phyloP scores from a whole-genome alignment of 1,140 invertebrate genomes.

The Agrypnia vestita region DNA sequence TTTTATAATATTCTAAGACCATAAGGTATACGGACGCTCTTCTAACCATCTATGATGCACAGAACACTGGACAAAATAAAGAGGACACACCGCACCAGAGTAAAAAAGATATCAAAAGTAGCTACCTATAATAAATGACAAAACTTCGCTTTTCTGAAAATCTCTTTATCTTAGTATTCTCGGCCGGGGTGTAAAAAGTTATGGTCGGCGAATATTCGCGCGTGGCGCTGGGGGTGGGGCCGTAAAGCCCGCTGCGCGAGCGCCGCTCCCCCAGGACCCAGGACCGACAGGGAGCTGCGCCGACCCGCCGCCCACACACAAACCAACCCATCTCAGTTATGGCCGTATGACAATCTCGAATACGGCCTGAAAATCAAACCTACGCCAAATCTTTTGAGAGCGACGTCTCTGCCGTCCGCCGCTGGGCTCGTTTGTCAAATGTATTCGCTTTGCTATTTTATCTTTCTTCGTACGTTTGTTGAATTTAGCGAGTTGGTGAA shows the following conservation, averaged over 20 bases:
- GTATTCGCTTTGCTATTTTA: neutral
- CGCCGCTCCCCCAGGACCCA: slow-evolving; percentile 28
- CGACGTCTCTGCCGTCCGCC: neutral
- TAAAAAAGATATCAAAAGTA: too few relatives aligned
- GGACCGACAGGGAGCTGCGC: neutral
- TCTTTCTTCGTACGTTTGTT: too few relatives aligned
- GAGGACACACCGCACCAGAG: too few relatives aligned
- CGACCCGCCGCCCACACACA: neutral
- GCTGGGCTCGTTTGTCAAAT: neutral
- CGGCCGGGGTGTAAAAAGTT: slow-evolving; percentile 45
- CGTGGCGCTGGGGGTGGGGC: neutral
- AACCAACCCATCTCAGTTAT: slow-evolving; percentile 32
- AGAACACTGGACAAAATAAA: too few relatives aligned
- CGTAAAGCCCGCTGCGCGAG: slow-evolving; percentile 32
- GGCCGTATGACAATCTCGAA: slow-evolving; percentile 34
- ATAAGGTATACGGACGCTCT: too few relatives aligned
- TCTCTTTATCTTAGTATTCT: slow-evolving; percentile 5
- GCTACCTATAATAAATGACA: neutral
- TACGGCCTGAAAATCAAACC: neutral
- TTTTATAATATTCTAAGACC: too few relatives aligned
- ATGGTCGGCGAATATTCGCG: slow-evolving; percentile 34
- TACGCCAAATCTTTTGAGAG: slow-evolving; percentile 27
- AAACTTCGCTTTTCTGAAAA: neutral
- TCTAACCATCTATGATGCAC: too few relatives aligned
- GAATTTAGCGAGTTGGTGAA: too few relatives aligned